Evolutionary conservation across 2,113 vertebrate species (phyloP), one percentile per base, ranked within the genome.

Genomic region (Ictalurus punctatus): DNA sequence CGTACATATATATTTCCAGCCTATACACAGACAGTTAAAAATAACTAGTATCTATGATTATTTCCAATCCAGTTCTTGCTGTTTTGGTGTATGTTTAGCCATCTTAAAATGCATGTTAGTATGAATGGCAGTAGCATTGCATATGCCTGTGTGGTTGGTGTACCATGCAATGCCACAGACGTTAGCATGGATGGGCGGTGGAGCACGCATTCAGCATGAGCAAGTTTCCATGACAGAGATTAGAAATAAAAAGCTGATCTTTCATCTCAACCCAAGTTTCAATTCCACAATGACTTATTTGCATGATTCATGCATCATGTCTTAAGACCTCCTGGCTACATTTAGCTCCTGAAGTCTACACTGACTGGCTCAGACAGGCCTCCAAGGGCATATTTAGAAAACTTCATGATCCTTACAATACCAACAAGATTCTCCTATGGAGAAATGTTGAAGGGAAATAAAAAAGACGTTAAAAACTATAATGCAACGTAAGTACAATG

Each of bases 161-260:
- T 58, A 85, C 89, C 34, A 84, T 84, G 4, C 91, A 78, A 81
- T 71, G 63, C 89, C 73, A 84, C 69, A 59, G 79, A 44, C 21
- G 48, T 84, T 30, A 67, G 83, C 73, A 78, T 69, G 74, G 52
- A 82, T 83, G 83, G 59, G 40, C n/a, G 37, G 58, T 73, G 54
- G 27, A 44, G 84, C 76, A 87, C 78, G n/a, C 83, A 85, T 91
- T 88, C 87, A 87, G 87, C 84, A 37, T 90, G 67, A 88, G 84
- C 88, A 86, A 54, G 84, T 91, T 91, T 91, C 91, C 91, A 91
- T 91, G 89, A 91, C 87, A 89, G 91, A 88, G 91, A 44, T 86
- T 30, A 78, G 61, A 71, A 74, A 67, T 17, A 21, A 74, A 83
- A 81, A 76, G 34, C 40, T 52, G 85, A 83, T 40, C 30, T 69